A percentile compares a stretch with the other conserved stretches of the same genome.
phyloP scores from a whole-genome alignment of 2,797 vertebrate genomes.

The Lepilemur ruficaudatus region DNA sequence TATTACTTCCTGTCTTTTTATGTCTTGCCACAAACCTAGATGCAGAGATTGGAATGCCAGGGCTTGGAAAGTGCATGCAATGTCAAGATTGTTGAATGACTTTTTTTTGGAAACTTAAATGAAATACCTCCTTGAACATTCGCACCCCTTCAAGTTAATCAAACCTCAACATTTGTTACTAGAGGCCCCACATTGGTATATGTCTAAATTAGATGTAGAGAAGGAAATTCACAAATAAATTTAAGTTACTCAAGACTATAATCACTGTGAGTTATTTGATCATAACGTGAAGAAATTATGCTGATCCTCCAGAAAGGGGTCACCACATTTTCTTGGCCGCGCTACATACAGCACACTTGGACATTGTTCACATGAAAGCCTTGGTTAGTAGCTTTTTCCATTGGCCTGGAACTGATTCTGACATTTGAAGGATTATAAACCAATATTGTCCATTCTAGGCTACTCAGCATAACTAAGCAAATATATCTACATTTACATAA shows the following conservation, averaged over 20 bases:
- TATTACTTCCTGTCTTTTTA: neutral
- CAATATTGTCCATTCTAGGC: neutral
- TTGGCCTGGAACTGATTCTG: slow-evolving; percentile 5
- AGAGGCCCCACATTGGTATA: neutral
- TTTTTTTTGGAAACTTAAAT: neutral
- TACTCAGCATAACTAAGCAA: neutral
- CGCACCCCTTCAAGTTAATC: neutral
- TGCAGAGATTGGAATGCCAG: neutral
- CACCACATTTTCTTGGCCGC: slow-evolving; percentile 4
- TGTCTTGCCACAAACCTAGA: neutral
- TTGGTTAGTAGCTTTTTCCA: neutral
- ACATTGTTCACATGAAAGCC: neutral
- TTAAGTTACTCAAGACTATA: neutral
- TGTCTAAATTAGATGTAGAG: neutral
- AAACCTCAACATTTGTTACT: neutral
- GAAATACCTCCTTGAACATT: neutral
- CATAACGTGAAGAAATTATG: neutral
- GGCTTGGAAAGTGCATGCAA: neutral
- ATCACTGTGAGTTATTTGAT: neutral
- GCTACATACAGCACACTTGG: neutral
- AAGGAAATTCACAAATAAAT: neutral
- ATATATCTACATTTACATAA: neutral
- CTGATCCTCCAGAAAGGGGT: neutral
- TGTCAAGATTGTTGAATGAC: neutral
- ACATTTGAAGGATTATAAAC: neutral